Conservation (phyloP, 2,888 invertebrate species). For the Odontomyia ornata region DNA sequence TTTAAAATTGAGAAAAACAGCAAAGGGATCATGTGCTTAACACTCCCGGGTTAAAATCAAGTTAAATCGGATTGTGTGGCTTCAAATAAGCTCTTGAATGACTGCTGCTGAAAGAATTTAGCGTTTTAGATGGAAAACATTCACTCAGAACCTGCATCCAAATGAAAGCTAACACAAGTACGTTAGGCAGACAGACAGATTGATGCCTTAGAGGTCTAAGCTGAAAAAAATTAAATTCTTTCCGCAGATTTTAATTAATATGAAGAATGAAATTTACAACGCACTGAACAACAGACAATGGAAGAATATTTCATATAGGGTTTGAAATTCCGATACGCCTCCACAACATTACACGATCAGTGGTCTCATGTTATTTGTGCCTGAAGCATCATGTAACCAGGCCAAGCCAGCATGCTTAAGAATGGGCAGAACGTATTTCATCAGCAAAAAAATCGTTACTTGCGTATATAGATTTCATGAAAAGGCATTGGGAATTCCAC, state of each 20-base stretch:
- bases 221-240: not conserved
- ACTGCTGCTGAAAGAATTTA: constrained; percentile 1
- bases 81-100: not conserved
- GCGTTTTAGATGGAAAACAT: not conserved
- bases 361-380: constrained; percentile 24
- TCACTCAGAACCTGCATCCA: not conserved
- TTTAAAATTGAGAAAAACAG: too few relatives aligned
- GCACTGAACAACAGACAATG: constrained; percentile 20
- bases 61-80: not conserved
- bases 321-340: constrained; percentile 36
- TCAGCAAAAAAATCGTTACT: not conserved
- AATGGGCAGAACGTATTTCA: constrained; percentile 14
- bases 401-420: constrained; percentile 25
- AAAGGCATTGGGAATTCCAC: not conserved
- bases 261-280: constrained; percentile 34
- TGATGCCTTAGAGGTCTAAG: constrained; percentile 1
- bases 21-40: too few relatives aligned
- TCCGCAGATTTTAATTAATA: constrained; percentile 33
- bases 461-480: not conserved
- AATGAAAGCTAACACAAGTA: not conserved
- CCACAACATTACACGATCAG: constrained; percentile 32
- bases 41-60: not conserved
- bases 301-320: constrained; percentile 21
- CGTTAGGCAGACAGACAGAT: not conserved
- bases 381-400: constrained; percentile 6